phyloP scores from a whole-genome alignment of 2,888 invertebrate species.

The Caenorhabditis sinica region DNA sequence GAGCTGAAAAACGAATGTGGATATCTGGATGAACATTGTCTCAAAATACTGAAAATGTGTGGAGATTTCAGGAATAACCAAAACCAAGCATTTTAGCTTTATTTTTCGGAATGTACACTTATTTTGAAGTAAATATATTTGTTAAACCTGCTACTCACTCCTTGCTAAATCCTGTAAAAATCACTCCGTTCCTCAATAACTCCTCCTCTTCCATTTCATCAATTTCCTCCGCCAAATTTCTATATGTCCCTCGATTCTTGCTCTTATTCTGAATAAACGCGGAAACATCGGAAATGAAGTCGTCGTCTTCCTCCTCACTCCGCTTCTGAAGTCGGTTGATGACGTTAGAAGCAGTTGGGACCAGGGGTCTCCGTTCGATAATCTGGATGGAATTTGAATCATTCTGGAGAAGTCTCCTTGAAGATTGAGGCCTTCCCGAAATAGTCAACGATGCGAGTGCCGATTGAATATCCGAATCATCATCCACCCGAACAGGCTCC shows the following conservation, averaged over 20 bases:
- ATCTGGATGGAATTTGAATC: background rate
- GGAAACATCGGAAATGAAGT: slow-evolving; percentile 64
- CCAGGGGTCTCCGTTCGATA: slow-evolving; percentile 19
- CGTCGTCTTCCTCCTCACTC: slow-evolving; percentile 37
- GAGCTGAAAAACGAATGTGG: slow-evolving; percentile 23
- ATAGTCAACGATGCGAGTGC: slow-evolving; percentile 59
- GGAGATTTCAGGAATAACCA: no score
- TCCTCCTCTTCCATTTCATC: background rate
- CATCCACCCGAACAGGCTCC: slow-evolving; percentile 18
- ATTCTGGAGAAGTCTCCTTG: background rate
- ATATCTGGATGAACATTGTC: background rate
- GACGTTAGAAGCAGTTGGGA: slow-evolving; percentile 45
- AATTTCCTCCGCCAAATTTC: background rate
- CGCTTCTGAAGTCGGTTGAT: slow-evolving; percentile 46
- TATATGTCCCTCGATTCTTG: background rate
- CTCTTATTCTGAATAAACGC: slow-evolving; percentile 24
- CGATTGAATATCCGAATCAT: slow-evolving; percentile 62
- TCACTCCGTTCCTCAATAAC: slow-evolving; percentile 34
- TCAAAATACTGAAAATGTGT: no score
- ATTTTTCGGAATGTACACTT: background rate
- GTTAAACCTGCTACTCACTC: slow-evolving; percentile 31
- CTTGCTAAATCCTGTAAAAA: slow-evolving; percentile 66
- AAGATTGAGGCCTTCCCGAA: background rate
- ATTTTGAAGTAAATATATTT: background rate
- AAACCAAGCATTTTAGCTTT: no score